Evolutionary conservation across 2,888 invertebrate species (phyloP).

Genomic region (Andrena bucephala): DNA sequence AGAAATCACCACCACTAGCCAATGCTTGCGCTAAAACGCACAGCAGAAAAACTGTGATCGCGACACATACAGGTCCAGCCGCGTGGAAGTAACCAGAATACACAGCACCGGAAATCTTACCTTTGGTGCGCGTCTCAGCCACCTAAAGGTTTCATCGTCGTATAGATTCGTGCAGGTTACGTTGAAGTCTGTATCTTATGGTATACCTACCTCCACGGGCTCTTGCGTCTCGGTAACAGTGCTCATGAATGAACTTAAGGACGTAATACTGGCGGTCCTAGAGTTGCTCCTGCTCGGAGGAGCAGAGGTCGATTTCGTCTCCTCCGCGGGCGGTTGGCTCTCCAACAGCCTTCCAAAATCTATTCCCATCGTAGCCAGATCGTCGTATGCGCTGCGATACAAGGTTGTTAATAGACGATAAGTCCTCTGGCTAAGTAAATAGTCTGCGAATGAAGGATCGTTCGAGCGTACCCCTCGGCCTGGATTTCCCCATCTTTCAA

Average conservation of each 20-base stretch:
- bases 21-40: conserved; percentile 89
- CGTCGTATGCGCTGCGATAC: conserved; percentile 87
- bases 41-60: conserved; percentile 87
- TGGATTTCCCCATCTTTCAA: conserved; percentile 80
- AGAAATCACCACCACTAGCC: conserved; percentile 92
- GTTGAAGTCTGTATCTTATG: too few species aligned
- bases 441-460: neutral
- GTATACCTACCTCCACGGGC: conserved; percentile 74
- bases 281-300: conserved; percentile 78
- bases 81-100: conserved; percentile 91
- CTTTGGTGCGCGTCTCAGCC: conserved; percentile 84
- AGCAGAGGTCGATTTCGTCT: conserved; percentile 70
- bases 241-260: conserved; percentile 78
- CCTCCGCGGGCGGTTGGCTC: conserved; percentile 81
- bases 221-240: conserved; percentile 73
- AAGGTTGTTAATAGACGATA: conserved; percentile 4
- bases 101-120: conserved; percentile 87
- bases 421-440: neutral
- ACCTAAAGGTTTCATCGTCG: conserved; percentile 55
- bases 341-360: conserved; percentile 91
- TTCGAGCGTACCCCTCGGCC: conserved; percentile 77
- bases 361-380: conserved; percentile 90
- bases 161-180: neutral
- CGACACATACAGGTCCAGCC: conserved; percentile 89
- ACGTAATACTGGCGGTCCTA: conserved; percentile 80